Percentiles rank a stretch among this genome's conserved stretches.
Evolutionary conservation across 2,888 invertebrate genomes (phyloP).

Genomic region (Lochmaea capreae): DNA sequence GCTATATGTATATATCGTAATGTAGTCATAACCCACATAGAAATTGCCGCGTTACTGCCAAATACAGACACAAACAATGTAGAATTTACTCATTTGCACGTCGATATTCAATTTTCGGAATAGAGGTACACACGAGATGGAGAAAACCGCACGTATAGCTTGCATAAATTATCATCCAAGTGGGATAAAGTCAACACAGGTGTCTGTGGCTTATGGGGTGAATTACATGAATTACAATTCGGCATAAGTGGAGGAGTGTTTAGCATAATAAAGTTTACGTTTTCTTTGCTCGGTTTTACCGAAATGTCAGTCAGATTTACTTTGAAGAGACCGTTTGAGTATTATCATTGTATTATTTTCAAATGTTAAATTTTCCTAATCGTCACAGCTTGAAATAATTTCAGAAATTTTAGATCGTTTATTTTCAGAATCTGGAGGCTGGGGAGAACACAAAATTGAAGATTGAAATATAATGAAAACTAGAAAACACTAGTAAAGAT

Average conservation of each 20-base stretch:
- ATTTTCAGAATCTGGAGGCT: no score
- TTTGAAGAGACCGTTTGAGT: neutral
- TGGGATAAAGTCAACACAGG: conserved; percentile 38
- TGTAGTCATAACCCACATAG: conserved; percentile 49
- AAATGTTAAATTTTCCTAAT: no score
- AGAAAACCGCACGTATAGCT: conserved; percentile 47
- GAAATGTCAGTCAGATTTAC: neutral
- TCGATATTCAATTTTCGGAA: conserved; percentile 52
- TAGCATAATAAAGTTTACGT: conserved; percentile 26
- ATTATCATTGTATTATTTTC: no score
- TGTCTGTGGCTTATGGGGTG: conserved; percentile 33
- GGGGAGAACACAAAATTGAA: no score
- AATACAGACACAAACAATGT: conserved; percentile 39
- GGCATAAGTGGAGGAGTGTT: conserved; percentile 19
- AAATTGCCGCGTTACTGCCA: conserved; percentile 34
- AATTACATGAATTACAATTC: conserved; percentile 39
- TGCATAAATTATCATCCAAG: conserved; percentile 47
- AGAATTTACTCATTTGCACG: conserved; percentile 51
- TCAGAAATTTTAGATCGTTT: no score
- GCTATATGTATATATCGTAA: conserved; percentile 34
- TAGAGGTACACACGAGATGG: conserved; percentile 41
- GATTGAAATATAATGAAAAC: no score
- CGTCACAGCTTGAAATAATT: no score
- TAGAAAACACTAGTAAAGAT: no score
- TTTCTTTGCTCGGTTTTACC: conserved; percentile 10